Base-by-base conservation (phyloP, 53 echinoderm and acorn worm species). In the Echinarachnius parma region DNA sequence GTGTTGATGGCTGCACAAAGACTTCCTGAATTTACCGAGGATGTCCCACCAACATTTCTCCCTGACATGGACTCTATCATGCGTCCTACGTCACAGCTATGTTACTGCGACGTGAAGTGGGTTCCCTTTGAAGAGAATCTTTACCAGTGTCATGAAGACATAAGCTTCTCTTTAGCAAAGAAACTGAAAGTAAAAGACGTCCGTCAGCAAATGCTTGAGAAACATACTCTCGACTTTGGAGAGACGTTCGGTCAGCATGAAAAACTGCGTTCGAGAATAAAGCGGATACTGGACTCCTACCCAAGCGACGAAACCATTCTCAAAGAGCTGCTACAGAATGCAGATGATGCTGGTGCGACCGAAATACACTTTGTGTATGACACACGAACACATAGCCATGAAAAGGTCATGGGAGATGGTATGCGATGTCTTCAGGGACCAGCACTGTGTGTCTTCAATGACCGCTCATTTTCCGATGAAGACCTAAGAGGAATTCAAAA, bases 291-390 rank as follows among this genome's bases (percentile, higher is more conserved):
- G 4, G 35, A 62, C 14, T 81, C 81, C 29, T 95, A 95, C 62
- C 82, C 87, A 7, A 66, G 82, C 32, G 86, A 79, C 34, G 55
- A 74, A 31, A 75, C 80, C 8, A 79, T 95, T 11, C 71, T 95
- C 18, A 95, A 95, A 70, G 96, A 95, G 80, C 65, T 95, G 48
- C 77, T 95, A 23, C 96, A 95, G 57, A 95, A 95, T 87, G 87
- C 93, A 11, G 93, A 93, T 53, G 93, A 93, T 81, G 89, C 93
- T 5, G 67, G 77, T 3, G 86, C 96, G 2, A 79, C 84, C 24
- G 85, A 87, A 36, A 76, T 95, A 25, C 90, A 95, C 64, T 76
- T 95, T 60, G 82, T 95, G 24, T 78, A 91, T 28, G 96, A 95
- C 61, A 61, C 62, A 21, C 78, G 84, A n/a, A 44, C 16, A 18